phyloP scores from a whole-genome alignment of 2,797 vertebrate species.

The Bryconaethiops microstoma region DNA sequence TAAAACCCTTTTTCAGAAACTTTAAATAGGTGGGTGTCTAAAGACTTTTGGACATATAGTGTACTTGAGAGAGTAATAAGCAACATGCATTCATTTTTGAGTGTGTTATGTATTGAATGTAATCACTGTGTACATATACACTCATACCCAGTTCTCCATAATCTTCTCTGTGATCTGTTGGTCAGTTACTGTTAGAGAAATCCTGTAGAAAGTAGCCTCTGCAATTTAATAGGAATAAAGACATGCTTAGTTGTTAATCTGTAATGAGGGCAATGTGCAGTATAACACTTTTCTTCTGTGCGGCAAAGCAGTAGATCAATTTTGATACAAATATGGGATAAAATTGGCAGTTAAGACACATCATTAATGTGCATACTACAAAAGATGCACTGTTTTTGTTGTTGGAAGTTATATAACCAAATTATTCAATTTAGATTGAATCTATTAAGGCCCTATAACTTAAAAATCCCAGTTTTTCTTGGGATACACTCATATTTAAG shows the following conservation, averaged over 20 bases:
- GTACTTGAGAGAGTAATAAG: neutral
- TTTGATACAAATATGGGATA: neutral
- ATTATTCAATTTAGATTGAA: neutral
- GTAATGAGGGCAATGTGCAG: neutral
- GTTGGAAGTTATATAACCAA: neutral
- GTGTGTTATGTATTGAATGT: neutral
- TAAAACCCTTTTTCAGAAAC: neutral
- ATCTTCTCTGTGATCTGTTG: constrained; percentile 64
- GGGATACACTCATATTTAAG: neutral
- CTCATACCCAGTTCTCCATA: constrained; percentile 83
- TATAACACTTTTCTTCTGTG: constrained; percentile 48
- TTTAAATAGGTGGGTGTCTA: neutral
- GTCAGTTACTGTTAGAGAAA: constrained; percentile 77
- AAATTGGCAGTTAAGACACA: neutral
- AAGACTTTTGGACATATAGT: neutral
- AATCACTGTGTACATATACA: neutral
- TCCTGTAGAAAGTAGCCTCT: constrained; percentile 87
- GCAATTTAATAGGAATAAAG: constrained; percentile 64
- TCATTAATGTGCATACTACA: neutral
- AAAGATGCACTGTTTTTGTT: neutral
- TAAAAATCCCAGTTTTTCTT: neutral
- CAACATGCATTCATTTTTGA: neutral
- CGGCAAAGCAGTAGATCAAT: constrained; percentile 69
- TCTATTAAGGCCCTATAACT: neutral
- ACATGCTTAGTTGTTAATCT: constrained; percentile 5